Conservation (phyloP, 2,113 vertebrate species). For the Corvus moneduloides region DNA sequence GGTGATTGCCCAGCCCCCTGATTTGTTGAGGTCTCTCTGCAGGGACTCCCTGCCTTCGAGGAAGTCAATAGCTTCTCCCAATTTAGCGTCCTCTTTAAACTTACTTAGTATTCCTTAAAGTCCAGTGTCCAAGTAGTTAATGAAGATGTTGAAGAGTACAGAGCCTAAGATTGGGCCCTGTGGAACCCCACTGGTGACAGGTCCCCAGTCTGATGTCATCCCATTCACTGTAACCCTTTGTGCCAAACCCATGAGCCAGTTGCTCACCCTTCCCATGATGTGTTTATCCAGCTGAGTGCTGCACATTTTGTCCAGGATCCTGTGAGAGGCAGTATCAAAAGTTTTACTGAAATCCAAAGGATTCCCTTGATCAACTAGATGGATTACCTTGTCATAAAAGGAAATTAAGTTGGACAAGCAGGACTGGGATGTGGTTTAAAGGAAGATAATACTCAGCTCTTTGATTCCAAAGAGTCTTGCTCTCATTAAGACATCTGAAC, state of each 20-base stretch:
- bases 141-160: neutral
- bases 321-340: neutral
- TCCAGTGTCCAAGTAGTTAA: rapidly evolving
- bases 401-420: neutral
- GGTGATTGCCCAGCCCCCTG: neutral
- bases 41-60: neutral
- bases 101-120: neutral
- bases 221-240: neutral
- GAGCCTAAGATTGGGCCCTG: neutral
- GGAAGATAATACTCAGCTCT: neutral
- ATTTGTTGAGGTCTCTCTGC: neutral
- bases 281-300: neutral
- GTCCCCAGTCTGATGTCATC: neutral
- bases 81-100: neutral
- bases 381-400: neutral
- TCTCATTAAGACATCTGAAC: neutral
- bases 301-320: neutral
- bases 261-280: neutral
- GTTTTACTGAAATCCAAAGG: neutral
- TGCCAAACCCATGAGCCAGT: neutral
- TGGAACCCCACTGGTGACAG: neutral
- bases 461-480: neutral
- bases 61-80: neutral
- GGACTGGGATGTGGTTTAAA: neutral
- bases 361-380: neutral